phyloP scores from a whole-genome alignment of 2,113 vertebrate genomes.

The Coptodon bakossiorum region DNA sequence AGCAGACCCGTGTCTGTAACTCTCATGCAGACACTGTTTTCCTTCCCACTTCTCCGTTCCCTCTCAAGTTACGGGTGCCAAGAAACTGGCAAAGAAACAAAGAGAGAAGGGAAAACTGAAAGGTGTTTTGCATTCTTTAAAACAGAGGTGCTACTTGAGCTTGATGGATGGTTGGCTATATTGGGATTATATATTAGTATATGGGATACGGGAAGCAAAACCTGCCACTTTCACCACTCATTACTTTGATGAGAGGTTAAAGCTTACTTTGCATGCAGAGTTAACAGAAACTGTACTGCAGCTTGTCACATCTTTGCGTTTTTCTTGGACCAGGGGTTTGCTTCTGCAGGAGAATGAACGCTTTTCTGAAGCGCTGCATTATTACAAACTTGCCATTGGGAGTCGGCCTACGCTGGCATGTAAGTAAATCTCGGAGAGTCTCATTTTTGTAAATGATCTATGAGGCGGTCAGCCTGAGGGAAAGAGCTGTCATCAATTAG shows the following conservation, averaged over 20 bases:
- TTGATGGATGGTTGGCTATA: slow-evolving; percentile 5
- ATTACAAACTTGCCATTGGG: slow-evolving; percentile 93
- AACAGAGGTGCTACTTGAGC: not conserved
- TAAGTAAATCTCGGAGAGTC: slow-evolving; percentile 70
- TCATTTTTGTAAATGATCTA: not conserved
- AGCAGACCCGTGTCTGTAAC: not conserved
- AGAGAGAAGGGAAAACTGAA: not conserved
- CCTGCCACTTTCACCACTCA: not conserved
- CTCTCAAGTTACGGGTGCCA: slow-evolving; percentile 14
- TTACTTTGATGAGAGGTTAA: not conserved
- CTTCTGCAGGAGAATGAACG: slow-evolving; percentile 92
- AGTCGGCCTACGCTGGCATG: slow-evolving; percentile 96
- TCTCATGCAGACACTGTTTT: slow-evolving; percentile 2
- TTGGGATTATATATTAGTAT: not conserved
- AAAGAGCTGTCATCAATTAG: not conserved
- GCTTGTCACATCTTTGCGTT: not conserved
- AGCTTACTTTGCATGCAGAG: not conserved
- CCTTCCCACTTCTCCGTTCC: not conserved
- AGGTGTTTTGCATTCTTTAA: not conserved
- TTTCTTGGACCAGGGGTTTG: slow-evolving; percentile 77
- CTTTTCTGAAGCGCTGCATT: slow-evolving; percentile 88
- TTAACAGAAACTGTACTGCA: not conserved
- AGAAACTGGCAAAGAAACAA: slow-evolving; percentile 12
- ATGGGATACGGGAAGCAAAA: not conserved
- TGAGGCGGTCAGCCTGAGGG: not conserved